A percentile compares a stretch with the other conserved stretches of the same genome.
phyloP scores from a whole-genome alignment of 2,888 invertebrate species.

The Gandaritis pyraliata region DNA sequence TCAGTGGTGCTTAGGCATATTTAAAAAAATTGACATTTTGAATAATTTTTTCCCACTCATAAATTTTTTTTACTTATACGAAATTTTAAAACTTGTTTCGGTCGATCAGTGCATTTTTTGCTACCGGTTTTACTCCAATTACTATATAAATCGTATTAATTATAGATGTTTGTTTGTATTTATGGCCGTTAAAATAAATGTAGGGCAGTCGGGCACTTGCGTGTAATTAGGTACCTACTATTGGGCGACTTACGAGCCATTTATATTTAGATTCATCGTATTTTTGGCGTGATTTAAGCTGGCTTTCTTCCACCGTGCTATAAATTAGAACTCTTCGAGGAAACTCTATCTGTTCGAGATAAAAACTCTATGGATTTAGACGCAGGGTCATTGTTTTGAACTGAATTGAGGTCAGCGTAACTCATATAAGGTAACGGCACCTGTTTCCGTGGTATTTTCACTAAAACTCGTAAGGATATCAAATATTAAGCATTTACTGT shows the following conservation, averaged over 20 bases:
- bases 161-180: conserved; percentile 13
- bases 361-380: background rate
- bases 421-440: no score
- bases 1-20: no score
- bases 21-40: no score
- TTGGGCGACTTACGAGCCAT: conserved; percentile 42
- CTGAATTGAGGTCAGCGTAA: background rate
- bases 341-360: conserved; percentile 14
- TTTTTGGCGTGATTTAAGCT: conserved; percentile 48
- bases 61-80: no score
- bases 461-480: no score
- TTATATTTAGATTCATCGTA: conserved; percentile 40
- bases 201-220: conserved; percentile 47
- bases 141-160: background rate
- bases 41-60: no score
- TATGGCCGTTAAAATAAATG: conserved; percentile 34
- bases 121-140: background rate
- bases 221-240: conserved; percentile 33
- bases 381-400: background rate
- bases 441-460: no score
- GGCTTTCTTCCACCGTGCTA: conserved; percentile 45
- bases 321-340: conserved; percentile 27
- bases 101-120: background rate
- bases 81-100: no score
- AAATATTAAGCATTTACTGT: no score